Evolutionary conservation across 2,888 invertebrate genomes (phyloP).

Genomic region (Chromoteleia sp.): DNA sequence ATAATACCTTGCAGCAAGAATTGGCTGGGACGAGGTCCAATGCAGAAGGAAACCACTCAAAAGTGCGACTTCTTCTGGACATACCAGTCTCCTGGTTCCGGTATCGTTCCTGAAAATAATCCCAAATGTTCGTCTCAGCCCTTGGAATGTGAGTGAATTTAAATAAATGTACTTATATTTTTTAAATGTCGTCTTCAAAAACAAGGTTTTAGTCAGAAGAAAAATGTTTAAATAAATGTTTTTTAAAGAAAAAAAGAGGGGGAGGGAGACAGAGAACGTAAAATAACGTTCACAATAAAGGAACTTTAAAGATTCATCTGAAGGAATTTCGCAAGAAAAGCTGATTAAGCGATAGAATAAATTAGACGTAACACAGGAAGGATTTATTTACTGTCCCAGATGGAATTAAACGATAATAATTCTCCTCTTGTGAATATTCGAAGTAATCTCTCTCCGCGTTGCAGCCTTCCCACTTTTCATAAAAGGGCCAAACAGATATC

Average conservation of each 20-base stretch:
- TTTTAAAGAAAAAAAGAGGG: too few species aligned
- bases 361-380: slow-evolving; percentile 19
- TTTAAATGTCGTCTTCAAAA: too few species aligned
- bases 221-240: too few species aligned
- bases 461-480: slow-evolving; percentile 67
- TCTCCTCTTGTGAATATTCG: slow-evolving; percentile 48
- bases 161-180: neutral
- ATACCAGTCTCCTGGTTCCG: slow-evolving; percentile 36
- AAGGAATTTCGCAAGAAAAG: slow-evolving; percentile 1
- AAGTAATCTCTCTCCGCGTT: slow-evolving; percentile 37
- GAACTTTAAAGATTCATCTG: neutral
- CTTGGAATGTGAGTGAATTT: slow-evolving; percentile 66
- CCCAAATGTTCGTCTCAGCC: slow-evolving; percentile 65
- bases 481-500: slow-evolving; percentile 68
- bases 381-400: slow-evolving; percentile 31
- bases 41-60: slow-evolving; percentile 90
- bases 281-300: neutral
- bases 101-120: slow-evolving; percentile 62
- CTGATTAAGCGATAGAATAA: slow-evolving; percentile 34
- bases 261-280: too few species aligned
- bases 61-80: slow-evolving; percentile 88
- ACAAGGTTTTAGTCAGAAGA: too few species aligned
- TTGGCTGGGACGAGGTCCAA: slow-evolving; percentile 86
- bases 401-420: slow-evolving; percentile 45
- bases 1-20: slow-evolving; percentile 76